Conservation (phyloP, 2,113 vertebrate genomes). For the Mus musculus region GRCm39 chr12:46383001-46383500, state of each 20-base stretch:
- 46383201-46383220: background rate
- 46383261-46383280: no score
- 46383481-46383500: background rate
- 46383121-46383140: background rate
- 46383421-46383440: background rate
- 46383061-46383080: background rate
- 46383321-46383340: background rate
- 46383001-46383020: background rate
- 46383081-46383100: no score
- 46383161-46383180: background rate
- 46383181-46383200: background rate
- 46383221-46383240: background rate
- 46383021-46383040: background rate
- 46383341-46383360: no score
- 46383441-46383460: background rate
- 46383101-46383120: background rate
- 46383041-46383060: background rate
- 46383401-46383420: background rate
- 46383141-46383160: background rate
- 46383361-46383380: no score
- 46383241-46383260: background rate
- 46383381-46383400: background rate
- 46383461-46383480: background rate
- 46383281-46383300: background rate
- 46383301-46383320: background rate